Evolutionary conservation across 2,113 vertebrate genomes (phyloP).

Genomic region (Geococcyx californianus): DNA sequence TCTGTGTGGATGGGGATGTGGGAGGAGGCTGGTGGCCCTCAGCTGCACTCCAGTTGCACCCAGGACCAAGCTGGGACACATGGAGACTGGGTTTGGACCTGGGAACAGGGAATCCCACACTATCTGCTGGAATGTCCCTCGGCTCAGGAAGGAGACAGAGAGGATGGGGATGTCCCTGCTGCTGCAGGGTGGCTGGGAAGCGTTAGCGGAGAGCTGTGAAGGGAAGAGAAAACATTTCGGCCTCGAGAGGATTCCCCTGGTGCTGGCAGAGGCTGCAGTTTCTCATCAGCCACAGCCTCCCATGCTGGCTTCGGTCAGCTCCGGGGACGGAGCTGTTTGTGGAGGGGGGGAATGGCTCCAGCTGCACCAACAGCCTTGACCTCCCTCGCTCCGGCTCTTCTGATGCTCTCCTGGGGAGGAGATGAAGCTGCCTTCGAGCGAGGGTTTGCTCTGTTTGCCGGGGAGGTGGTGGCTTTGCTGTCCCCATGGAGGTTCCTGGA

Average conservation of each 20-base stretch:
- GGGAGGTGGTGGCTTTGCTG: not conserved
- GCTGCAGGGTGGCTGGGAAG: not conserved
- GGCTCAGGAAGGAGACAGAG: not conserved
- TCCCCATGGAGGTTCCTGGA: not conserved
- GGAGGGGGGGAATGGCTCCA: not conserved
- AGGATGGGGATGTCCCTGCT: not conserved
- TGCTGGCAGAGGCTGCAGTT: not conserved
- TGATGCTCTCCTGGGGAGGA: not conserved
- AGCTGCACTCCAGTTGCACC: not conserved
- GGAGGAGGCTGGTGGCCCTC: not conserved
- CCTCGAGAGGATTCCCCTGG: not conserved
- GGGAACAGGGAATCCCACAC: accelerated
- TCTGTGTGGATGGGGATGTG: not conserved
- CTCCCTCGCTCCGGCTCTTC: not conserved
- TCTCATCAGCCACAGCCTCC: not conserved
- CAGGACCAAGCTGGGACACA: not conserved
- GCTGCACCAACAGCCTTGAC: not conserved
- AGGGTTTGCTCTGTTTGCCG: accelerated
- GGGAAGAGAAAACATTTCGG: not conserved
- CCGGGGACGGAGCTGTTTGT: not conserved
- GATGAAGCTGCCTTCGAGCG: accelerated
- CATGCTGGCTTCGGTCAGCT: not conserved
- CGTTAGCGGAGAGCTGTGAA: not conserved
- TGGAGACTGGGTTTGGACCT: not conserved
- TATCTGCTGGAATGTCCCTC: not conserved